These are phyloP conservation scores for Gopherus evgoodei DNA, from an alignment of 2,113 vertebrate species.

Conservation along the genomic window DNA sequence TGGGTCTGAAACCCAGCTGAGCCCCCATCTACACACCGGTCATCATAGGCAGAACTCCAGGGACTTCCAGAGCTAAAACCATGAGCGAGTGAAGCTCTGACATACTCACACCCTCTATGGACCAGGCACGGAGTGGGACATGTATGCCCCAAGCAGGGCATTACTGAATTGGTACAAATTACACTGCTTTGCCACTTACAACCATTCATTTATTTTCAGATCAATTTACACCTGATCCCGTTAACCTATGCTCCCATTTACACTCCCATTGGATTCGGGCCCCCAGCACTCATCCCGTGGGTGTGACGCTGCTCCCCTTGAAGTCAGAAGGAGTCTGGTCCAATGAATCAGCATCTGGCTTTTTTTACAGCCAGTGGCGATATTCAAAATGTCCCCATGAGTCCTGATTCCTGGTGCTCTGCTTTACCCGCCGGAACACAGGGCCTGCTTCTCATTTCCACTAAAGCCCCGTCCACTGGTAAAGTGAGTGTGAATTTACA, in stretches of 20 bases:
- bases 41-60: too few species aligned
- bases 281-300: neutral
- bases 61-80: too few species aligned
- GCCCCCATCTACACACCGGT: too few species aligned
- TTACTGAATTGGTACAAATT: too few species aligned
- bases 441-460: neutral
- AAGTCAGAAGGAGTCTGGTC: neutral
- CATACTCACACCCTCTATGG: too few species aligned
- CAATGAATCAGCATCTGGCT: neutral
- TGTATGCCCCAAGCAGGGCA: too few species aligned
- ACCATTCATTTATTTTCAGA: neutral
- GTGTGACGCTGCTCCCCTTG: neutral
- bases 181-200: neutral
- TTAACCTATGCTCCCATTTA: neutral
- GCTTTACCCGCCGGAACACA: neutral
- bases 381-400: neutral
- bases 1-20: too few species aligned
- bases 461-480: neutral
- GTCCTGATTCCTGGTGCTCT: neutral
- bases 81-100: too few species aligned
- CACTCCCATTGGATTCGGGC: neutral
- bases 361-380: neutral
- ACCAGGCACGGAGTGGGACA: too few species aligned
- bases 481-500: neutral
- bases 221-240: neutral